phyloP scores from a whole-genome alignment of 2,113 vertebrate genomes.

The Procavia capensis region DNA sequence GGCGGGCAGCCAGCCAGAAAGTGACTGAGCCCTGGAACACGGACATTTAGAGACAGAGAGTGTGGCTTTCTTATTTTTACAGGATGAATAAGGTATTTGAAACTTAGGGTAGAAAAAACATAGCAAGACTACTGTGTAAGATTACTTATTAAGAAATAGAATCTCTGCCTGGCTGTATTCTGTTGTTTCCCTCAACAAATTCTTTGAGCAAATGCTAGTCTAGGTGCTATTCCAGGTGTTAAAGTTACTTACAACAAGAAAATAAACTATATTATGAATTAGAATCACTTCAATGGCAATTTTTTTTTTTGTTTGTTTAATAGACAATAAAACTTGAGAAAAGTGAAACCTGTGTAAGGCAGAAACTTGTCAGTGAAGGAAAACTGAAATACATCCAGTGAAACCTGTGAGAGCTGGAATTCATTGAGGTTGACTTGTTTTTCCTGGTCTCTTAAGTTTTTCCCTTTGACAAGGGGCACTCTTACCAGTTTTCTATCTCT shows the following conservation, averaged over 20 bases:
- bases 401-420: not conserved
- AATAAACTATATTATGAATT: not conserved
- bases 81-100: slow-evolving; percentile 30
- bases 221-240: slow-evolving; percentile 38
- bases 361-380: not conserved
- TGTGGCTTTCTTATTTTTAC: slow-evolving; percentile 59
- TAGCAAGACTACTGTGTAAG: slow-evolving; percentile 43
- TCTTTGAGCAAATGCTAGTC: slow-evolving; percentile 47
- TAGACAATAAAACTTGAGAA: not conserved
- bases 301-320: no score
- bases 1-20: slow-evolving; percentile 40
- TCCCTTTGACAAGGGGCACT: not conserved
- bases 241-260: slow-evolving; percentile 60
- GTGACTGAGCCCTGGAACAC: not conserved
- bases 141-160: slow-evolving; percentile 69
- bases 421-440: not conserved
- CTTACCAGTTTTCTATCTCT: not conserved
- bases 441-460: not conserved
- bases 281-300: no score
- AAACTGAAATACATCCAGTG: not conserved
- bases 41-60: not conserved
- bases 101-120: rapidly evolving
- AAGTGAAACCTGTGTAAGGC: not conserved
- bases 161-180: slow-evolving; percentile 62
- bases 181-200: slow-evolving; percentile 22